Evolutionary conservation across 2,797 vertebrate species (phyloP).

Genomic region (Scyliorhinus canicula): DNA sequence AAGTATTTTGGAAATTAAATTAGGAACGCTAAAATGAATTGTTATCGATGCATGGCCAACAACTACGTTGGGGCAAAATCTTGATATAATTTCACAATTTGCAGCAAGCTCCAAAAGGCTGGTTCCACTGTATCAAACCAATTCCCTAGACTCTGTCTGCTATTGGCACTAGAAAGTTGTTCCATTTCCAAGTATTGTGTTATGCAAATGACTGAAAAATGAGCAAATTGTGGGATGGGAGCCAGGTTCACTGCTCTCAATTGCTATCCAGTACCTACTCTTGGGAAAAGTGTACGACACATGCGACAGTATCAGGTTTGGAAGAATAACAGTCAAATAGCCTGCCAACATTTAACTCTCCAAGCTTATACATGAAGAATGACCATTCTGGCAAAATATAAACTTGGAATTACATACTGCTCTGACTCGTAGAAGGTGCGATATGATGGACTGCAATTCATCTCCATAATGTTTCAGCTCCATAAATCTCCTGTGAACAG

Average conservation of each 20-base stretch:
- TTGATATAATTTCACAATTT: slow-evolving; percentile 19
- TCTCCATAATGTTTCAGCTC: slow-evolving; percentile 92
- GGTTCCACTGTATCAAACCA: background rate
- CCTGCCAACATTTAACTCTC: background rate
- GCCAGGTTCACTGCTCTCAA: background rate
- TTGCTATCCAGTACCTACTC: background rate
- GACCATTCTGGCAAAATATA: background rate
- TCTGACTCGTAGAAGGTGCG: slow-evolving; percentile 88
- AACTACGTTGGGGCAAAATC: background rate
- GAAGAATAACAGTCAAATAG: background rate
- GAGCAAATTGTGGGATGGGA: background rate
- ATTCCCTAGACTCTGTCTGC: background rate
- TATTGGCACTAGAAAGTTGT: background rate
- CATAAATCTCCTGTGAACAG: slow-evolving; percentile 72
- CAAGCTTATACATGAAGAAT: background rate
- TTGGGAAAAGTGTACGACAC: background rate
- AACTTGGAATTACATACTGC: slow-evolving; percentile 67
- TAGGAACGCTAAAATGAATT: slow-evolving; percentile 42
- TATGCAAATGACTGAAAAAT: background rate
- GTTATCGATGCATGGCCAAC: background rate
- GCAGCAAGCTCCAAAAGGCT: background rate
- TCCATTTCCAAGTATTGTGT: background rate
- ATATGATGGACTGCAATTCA: slow-evolving; percentile 85
- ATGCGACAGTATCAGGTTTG: background rate
- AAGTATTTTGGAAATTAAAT: slow-evolving; percentile 40